Base-by-base conservation (phyloP, 2,113 vertebrate species). In the Vulpes vulpes region DNA sequence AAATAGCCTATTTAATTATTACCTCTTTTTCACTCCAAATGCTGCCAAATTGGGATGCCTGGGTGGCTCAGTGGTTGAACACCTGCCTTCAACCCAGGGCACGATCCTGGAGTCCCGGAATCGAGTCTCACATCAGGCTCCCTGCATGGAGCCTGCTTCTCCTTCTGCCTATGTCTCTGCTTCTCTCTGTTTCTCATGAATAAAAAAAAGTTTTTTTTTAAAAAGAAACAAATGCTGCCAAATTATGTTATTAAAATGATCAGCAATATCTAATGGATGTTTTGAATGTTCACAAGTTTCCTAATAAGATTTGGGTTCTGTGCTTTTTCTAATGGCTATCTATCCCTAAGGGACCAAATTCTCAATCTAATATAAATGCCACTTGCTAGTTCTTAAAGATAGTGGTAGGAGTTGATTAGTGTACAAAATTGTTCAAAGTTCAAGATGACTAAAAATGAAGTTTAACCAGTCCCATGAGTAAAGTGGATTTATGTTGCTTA, bases 21-120 rank as follows among this genome's bases (percentile, higher is more conserved):
- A 98, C 93, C 92, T 98, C 97, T 98, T 98, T 98, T 98, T 98
- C 94, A 97, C 95, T 97, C 90, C 89, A 98, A 97, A 97, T 98
- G 91, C 67, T 98, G 98, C 97, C 96, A 98, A 94, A 97, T 76
- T 94, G 43, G 43, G 43, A 43, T 43, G 43, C 43, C 43, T 43
- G 43, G 43, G 43, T 43, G 43, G 43, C 43, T 43, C 43, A 43
- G 43, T 43, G 43, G 7, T 43, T 43, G 43, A 43, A 43, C 43
- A 43, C 43, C 43, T 43, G 43, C 43, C 43, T 43, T 43, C 43
- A 43, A 43, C 43, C 5, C 7, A 43, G 43, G 43, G 43, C 43
- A 43, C 43, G 43, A 43, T 43, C 43, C 43, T 43, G 43, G 43
- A 43, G 43, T 43, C 43, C 43, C 7, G 43, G 43, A 43, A 43